Conservation (phyloP, 2,113 vertebrate genomes). For the Lagenorhynchus albirostris region DNA sequence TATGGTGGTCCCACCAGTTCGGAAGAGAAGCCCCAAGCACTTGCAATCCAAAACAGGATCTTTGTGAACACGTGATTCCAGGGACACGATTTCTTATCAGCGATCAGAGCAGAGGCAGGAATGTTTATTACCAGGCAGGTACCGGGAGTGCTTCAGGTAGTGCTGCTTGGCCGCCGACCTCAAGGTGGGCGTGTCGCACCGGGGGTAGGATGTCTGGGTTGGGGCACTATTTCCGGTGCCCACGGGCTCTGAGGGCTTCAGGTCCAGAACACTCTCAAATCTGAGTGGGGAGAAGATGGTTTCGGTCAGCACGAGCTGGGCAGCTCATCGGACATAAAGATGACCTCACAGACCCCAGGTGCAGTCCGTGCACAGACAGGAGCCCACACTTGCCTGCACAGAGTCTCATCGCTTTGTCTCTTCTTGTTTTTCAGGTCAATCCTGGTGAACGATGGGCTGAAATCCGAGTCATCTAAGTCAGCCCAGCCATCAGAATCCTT, state of each 20-base stretch:
- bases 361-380: accelerated
- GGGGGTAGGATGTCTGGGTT: slow-evolving; percentile 80
- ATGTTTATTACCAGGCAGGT: slow-evolving; percentile 89
- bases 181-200: slow-evolving; percentile 85
- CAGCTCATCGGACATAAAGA: accelerated
- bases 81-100: background rate
- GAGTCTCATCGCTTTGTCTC: slow-evolving; percentile 82
- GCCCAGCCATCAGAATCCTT: slow-evolving; percentile 91
- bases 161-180: slow-evolving; percentile 90
- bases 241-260: slow-evolving; percentile 84
- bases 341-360: accelerated
- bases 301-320: background rate
- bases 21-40: background rate
- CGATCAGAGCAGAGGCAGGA: background rate
- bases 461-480: slow-evolving; percentile 87
- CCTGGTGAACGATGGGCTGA: slow-evolving; percentile 80
- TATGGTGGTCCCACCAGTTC: background rate
- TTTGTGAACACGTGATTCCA: background rate
- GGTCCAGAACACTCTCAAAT: slow-evolving; percentile 91
- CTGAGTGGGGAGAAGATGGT: slow-evolving; percentile 74
- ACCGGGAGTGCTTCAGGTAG: slow-evolving; percentile 93
- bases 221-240: slow-evolving; percentile 85
- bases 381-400: slow-evolving; percentile 83
- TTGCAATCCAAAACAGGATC: background rate
- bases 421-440: slow-evolving; percentile 83